Base-by-base conservation (phyloP, 92 coral and sea anemone genomes). In the Parazoanthus darwini region DNA sequence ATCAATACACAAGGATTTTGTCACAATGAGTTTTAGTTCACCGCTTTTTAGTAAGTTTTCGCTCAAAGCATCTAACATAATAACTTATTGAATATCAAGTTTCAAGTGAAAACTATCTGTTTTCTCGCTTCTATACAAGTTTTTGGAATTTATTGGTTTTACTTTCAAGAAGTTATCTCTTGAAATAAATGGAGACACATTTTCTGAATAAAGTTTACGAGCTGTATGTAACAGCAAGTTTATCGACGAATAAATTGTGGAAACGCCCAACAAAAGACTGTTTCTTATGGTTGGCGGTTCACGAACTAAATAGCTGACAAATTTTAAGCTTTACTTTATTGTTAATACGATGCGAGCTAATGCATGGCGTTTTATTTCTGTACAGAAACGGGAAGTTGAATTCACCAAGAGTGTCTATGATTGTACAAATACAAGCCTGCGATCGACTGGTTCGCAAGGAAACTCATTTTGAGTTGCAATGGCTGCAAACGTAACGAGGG, bases 381-480 rank as follows among this genome's bases (percentile, higher is more conserved):
- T 36, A 84, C 87, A 84, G 87, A 84, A 84, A 84, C 78, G 87
- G 13, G 87, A 84, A 50, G 87, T 84, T 29, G 87, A 84, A 16
- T 84, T 84, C 87, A 71, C 70, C n/a, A 84, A 84, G 37, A 84
- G 56, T 48, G 79, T 84, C 16, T 71, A 84, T 68, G 79, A 84
- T 9, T 84, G 87, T 84, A 48, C 87, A 22, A 71, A 71, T 58
- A 46, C 87, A 84, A 71, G 39, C 29, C 71, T 84, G 43, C 87
- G 87, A 84, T 15, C 78, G 63, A 42, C 78, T 15, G 44, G 22
- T 8, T 42, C 87, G 48, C 87, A 84, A 72, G 79, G 66, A 20
- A 84, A 70, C 65, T 26, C 87, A 0, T 84, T 70, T 73, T 84
- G 79, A 84, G 63, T 35, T 44, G 66, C 26, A 16, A 84, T 44